These are phyloP conservation scores for Tyrannus savana DNA, from an alignment of 2,113 vertebrate species.

Conservation along the genomic window DNA sequence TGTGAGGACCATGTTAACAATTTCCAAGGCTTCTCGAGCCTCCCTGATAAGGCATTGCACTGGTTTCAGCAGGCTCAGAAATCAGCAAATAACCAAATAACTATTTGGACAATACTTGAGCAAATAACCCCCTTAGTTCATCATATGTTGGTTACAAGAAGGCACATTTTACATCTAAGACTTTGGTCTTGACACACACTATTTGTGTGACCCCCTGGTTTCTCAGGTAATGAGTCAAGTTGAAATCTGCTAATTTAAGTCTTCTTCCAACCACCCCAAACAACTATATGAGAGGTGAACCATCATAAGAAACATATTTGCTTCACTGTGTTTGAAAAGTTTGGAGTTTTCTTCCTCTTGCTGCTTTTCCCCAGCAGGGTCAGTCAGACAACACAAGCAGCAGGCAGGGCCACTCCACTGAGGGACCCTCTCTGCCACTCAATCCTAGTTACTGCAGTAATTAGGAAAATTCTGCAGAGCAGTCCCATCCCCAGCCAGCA, in stretches of 20 bases:
- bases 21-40: background rate
- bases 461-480: accelerated
- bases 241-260: background rate
- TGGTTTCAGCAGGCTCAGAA: slow-evolving; percentile 2
- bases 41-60: background rate
- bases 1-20: background rate
- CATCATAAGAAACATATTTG: background rate
- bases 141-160: background rate
- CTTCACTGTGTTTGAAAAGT: background rate
- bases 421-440: background rate
- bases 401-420: background rate
- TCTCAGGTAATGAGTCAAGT: background rate
- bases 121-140: background rate
- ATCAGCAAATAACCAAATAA: slow-evolving; percentile 15
- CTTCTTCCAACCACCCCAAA: background rate
- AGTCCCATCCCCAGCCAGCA: background rate
- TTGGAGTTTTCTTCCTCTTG: background rate
- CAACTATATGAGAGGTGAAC: background rate
- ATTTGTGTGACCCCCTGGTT: background rate
- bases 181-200: background rate
- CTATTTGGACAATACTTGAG: background rate
- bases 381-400: background rate
- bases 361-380: background rate
- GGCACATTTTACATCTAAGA: background rate
- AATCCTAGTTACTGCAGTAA: background rate